Evolutionary conservation across 1,140 invertebrate species (phyloP), one percentile per base, ranked within the genome.

Genomic region (Sarcophaga bullata): DNA sequence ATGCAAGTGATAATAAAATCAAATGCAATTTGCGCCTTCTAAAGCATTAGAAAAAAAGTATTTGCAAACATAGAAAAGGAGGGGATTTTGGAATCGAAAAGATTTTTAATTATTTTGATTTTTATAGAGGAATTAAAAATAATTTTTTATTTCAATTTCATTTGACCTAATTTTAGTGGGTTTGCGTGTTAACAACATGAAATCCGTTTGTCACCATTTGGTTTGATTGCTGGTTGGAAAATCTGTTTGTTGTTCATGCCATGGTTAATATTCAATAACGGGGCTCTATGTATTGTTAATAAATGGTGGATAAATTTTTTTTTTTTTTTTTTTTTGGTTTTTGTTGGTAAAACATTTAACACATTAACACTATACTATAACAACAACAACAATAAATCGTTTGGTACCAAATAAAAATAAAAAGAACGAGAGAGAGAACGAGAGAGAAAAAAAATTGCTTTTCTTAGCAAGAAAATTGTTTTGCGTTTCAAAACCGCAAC

Each of bases 141-240:
- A 4, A 25, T 68, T 68, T 19, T 68, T 19, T 68, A 9, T 25
- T 68, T 9, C 3, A 2, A 17, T 52, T 52, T 52, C 13, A 9
- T 52, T 52, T 52, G 50, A 25, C n/a, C 10, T 58, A 19, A 25
- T 19, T 68, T 68, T 25, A 8, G 19, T 8, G 9, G 48, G n/a
- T 73, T 76, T 78, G 75, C 49, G 49, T 78, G 75, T 78, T 78
- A 52, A 25, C n/a, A 78, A 78, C 75, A 78, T 78, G 15, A 78
- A 37, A 37, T 37, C 50, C 48, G 75, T 78, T 78, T 78, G 75
- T 78, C 75, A 78, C 50, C 75, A 17, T 50, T 78, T 52, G 50
- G 48, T 48, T 48, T n/a, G n/a, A n/a, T n/a, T n/a, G n/a, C n/a
- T n/a, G n/a, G 50, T 48, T 78, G 17, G 75, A 78, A 78, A 78